These are phyloP conservation scores for Apis florea DNA, from an alignment of 1,140 invertebrate genomes.

Conservation along the genomic window DNA sequence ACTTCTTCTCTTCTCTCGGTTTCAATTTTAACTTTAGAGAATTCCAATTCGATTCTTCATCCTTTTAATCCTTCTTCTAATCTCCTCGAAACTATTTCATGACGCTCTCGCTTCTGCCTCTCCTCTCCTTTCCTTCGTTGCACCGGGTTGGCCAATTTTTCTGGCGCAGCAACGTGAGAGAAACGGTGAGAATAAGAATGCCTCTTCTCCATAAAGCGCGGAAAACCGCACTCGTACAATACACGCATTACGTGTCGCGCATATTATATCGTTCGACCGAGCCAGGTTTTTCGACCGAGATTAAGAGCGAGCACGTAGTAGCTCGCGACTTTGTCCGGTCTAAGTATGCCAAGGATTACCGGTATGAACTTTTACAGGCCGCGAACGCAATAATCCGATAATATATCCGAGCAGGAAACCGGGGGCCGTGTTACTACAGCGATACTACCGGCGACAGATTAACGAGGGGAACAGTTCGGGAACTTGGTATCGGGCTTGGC, in stretches of 20 bases:
- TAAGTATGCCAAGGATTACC: slow-evolving; percentile 53
- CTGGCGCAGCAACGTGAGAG: slow-evolving; percentile 48
- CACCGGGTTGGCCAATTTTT: slow-evolving; percentile 52
- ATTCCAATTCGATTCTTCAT: too few species aligned
- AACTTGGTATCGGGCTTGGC: not conserved
- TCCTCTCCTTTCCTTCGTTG: slow-evolving; percentile 42
- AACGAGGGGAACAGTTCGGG: not conserved
- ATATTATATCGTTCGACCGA: slow-evolving; percentile 51
- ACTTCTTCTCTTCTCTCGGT: too few species aligned
- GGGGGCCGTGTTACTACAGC: not conserved
- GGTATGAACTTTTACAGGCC: slow-evolving; percentile 44
- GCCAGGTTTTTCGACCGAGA: slow-evolving; percentile 49
- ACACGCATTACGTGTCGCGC: slow-evolving; percentile 16
- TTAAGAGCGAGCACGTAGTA: slow-evolving; percentile 44
- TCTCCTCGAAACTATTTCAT: not conserved
- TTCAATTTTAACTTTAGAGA: too few species aligned
- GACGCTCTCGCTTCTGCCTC: not conserved
- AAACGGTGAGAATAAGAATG: slow-evolving; percentile 48
- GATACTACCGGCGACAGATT: slow-evolving; percentile 10
- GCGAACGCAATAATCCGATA: slow-evolving; percentile 46
- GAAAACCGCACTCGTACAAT: not conserved
- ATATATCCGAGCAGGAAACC: slow-evolving; percentile 37
- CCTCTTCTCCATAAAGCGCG: not conserved
- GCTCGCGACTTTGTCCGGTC: slow-evolving; percentile 17
- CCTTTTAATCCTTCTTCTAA: slow-evolving; percentile 9